Conservation (phyloP, 2,113 vertebrate species). For the Cynoglossus semilaevis region DNA sequence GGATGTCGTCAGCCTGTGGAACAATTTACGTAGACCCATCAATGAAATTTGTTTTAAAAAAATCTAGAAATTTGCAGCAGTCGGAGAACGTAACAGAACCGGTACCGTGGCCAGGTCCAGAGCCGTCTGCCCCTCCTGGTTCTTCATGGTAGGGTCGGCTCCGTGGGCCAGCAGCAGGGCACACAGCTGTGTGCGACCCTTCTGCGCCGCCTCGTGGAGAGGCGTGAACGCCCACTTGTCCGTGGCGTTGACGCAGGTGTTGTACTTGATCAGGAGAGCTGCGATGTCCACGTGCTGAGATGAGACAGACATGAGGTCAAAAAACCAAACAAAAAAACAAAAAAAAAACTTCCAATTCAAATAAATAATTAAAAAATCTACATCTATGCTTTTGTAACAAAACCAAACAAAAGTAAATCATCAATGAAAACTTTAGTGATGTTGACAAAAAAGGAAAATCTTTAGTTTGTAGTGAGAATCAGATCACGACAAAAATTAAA, state of each 20-base stretch:
- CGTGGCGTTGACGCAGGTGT: constrained; percentile 82
- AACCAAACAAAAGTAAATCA: too few species aligned
- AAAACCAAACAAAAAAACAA: too few species aligned
- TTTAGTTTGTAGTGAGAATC: too few species aligned
- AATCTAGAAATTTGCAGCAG: too few species aligned
- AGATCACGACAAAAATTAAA: too few species aligned
- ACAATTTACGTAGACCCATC: neutral
- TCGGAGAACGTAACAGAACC: neutral
- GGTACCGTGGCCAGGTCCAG: constrained; percentile 81
- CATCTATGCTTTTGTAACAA: too few species aligned
- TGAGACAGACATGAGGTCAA: too few species aligned
- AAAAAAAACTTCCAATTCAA: neutral
- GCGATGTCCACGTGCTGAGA: constrained; percentile 81
- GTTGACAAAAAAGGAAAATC: too few species aligned
- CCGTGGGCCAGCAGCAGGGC: constrained; percentile 81
- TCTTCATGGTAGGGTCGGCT: constrained; percentile 83
- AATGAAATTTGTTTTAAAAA: too few species aligned
- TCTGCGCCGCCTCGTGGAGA: constrained; percentile 81
- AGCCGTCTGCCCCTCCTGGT: constrained; percentile 82
- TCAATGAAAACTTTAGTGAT: too few species aligned
- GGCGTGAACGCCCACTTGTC: constrained; percentile 85
- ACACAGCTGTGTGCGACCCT: constrained; percentile 81
- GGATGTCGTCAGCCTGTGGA: constrained; percentile 77
- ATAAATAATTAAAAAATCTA: too few species aligned
- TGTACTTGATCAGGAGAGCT: constrained; percentile 81